Evolutionary conservation across 2,113 vertebrate genomes (phyloP), one percentile per base, ranked within the genome.

Genomic region (Apodemus sylvaticus): DNA sequence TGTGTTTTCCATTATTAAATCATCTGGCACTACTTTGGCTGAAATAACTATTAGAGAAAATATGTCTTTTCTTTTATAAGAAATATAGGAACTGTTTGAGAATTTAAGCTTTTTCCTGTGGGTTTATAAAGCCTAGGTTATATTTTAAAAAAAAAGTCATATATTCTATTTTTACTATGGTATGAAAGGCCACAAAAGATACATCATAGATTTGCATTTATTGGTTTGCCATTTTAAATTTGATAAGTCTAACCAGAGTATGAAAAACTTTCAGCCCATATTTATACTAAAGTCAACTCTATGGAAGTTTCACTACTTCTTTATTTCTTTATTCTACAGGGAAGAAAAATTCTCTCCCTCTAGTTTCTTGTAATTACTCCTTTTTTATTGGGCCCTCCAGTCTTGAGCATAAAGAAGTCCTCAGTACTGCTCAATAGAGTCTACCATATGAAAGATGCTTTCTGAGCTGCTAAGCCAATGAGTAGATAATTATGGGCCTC

Each of bases 41-140:
- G n/a, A 97, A 93, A 94, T 83, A 73, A 83, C 82, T 93, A 42
- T 68, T 86, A 78, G 34, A 66, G 70, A 74, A 95, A 96, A 91
- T 70, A 86, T 48, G 93, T 60, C 4, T 96, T 86, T 93, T 91
- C 77, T 94, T 93, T 77, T 58, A 76, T 71, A 95, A 94, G 88
- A 90, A 90, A 90, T 71, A 42, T n/a, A 81, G 34, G 4, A 89
- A 89, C 34, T 34, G 22, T 64, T 89, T 96, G 79, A 93, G 26
- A 93, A 89, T 81, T 90, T 87, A 81, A 93, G 36, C 7, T 94
- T 90, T 95, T 93, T 70, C 51, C 17, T 48, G 7, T 64, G 76
- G 86, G 94, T 87, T 96, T 87, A 92, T 88, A 93, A 90, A 87
- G 29, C 39, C 78, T 83, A 94, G 36, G n/a, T 78, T 81, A 89